Conservation (phyloP, 2,113 vertebrate genomes). For the Microtus richardsoni region DNA sequence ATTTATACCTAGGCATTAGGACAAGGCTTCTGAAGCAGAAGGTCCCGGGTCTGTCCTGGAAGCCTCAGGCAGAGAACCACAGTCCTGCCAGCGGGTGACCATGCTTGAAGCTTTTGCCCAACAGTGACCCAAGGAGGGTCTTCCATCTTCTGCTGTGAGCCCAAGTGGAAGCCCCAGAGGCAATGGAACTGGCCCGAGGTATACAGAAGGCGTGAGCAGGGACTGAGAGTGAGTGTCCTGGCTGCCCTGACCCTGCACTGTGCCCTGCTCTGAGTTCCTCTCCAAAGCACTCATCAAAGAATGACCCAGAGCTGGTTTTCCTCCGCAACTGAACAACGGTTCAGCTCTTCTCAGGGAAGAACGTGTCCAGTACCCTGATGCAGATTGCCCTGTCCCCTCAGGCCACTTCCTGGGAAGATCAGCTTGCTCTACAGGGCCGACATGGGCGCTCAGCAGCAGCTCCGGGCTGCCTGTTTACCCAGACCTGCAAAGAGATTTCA, state of each 20-base stretch:
- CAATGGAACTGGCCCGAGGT: no score
- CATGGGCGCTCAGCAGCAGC: not conserved
- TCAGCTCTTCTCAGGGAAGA: not conserved
- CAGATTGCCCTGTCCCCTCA: no score
- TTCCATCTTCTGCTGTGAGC: not conserved
- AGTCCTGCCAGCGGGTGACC: no score
- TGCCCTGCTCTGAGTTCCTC: not conserved
- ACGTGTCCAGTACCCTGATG: rapidly evolving
- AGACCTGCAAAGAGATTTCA: not conserved
- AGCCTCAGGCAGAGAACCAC: not conserved
- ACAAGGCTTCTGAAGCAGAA: not conserved
- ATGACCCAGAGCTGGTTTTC: not conserved
- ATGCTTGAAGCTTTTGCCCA: not conserved
- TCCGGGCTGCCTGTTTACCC: not conserved
- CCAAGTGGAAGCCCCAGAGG: not conserved
- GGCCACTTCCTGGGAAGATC: not conserved
- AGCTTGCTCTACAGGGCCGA: not conserved
- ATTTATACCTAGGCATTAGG: not conserved
- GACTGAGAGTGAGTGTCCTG: no score
- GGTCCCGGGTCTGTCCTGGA: no score
- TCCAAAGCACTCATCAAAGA: not conserved
- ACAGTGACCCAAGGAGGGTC: no score
- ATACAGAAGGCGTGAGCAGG: not conserved
- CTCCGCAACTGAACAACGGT: not conserved
- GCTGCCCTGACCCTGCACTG: no score